phyloP scores from a whole-genome alignment of 2,797 vertebrate genomes.

The Sardinella longiceps region DNA sequence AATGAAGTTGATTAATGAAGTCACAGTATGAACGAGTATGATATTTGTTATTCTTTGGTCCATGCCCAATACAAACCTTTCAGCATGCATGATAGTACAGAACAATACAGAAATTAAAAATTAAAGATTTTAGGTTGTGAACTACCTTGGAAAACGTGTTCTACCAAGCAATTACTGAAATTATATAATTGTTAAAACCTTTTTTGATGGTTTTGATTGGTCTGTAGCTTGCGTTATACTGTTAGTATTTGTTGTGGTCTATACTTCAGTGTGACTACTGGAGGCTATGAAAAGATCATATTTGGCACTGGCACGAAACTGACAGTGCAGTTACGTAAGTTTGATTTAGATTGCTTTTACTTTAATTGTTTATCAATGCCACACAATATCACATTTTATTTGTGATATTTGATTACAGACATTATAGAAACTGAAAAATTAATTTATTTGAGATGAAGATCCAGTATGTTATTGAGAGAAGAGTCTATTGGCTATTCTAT shows the following conservation, averaged over 20 bases:
- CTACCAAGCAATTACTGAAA: too few relatives aligned
- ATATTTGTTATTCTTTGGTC: too few relatives aligned
- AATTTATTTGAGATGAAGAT: too few relatives aligned
- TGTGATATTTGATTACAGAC: not conserved
- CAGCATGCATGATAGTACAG: too few relatives aligned
- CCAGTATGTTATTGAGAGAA: not conserved
- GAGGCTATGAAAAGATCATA: slow-evolving; percentile 32
- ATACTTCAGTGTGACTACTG: slow-evolving; percentile 39
- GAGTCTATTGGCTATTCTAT: too few relatives aligned
- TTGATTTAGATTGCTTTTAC: not conserved
- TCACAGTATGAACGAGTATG: too few relatives aligned
- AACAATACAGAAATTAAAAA: too few relatives aligned
- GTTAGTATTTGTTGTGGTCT: slow-evolving; percentile 26
- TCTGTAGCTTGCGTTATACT: not conserved
- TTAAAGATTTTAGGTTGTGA: too few relatives aligned
- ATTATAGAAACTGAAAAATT: too few relatives aligned
- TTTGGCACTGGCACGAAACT: slow-evolving; percentile 41
- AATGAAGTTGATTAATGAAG: not conserved
- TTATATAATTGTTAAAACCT: too few relatives aligned
- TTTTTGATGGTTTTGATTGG: not conserved
- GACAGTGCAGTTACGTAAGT: slow-evolving; percentile 38
- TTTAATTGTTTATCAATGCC: not conserved
- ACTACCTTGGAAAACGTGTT: too few relatives aligned
- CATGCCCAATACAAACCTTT: too few relatives aligned
- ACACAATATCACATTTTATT: not conserved